Percentiles rank a stretch among this genome's conserved stretches.
phyloP scores from a whole-genome alignment of 2,113 vertebrate genomes.

The Pavo muticus region DNA sequence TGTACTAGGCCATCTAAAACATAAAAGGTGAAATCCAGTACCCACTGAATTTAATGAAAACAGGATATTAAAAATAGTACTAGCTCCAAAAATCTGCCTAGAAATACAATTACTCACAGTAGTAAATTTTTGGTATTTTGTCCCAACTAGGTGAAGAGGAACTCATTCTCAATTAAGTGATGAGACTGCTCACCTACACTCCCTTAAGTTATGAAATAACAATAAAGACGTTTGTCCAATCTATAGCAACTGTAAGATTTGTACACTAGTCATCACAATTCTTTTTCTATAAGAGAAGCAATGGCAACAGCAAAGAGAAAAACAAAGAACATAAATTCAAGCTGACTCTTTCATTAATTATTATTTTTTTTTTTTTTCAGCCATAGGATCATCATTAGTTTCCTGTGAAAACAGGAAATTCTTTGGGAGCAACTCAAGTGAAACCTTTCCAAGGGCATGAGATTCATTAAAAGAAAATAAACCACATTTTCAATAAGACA shows the following conservation, averaged over 20 bases:
- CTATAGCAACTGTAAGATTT: neutral
- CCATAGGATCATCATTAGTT: neutral
- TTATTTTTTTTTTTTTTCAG: neutral
- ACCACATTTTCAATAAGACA: neutral
- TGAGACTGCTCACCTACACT: neutral
- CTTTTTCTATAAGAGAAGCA: neutral
- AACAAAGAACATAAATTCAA: neutral
- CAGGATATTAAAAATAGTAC: neutral
- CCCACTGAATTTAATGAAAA: constrained; percentile 8
- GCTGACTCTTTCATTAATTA: neutral
- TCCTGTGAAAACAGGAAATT: neutral
- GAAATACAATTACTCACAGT: constrained; percentile 6
- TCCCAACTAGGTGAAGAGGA: neutral
- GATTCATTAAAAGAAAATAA: neutral
- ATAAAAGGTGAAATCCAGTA: neutral
- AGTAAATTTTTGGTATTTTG: neutral
- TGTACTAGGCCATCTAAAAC: neutral
- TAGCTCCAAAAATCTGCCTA: constrained; percentile 27
- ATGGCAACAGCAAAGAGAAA: neutral
- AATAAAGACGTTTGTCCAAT: neutral
- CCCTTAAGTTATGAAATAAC: neutral
- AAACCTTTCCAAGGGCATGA: neutral
- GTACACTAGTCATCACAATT: neutral
- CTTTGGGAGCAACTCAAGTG: neutral
- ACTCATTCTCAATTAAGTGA: neutral